These are phyloP conservation scores for Drosophila lini DNA, from an alignment of 1,140 invertebrate genomes.

Conservation along the genomic window DNA sequence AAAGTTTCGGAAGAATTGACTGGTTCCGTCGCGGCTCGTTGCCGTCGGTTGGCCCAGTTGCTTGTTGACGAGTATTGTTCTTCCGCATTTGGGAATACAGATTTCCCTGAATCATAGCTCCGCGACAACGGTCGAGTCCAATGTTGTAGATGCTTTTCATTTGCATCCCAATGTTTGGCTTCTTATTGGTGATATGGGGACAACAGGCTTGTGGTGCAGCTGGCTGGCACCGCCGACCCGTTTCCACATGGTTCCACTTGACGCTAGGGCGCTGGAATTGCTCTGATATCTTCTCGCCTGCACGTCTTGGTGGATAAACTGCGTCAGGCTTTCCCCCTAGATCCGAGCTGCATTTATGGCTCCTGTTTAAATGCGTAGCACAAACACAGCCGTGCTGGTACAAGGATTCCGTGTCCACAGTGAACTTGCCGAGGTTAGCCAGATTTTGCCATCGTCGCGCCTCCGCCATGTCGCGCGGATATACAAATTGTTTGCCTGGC, in stretches of 20 bases:
- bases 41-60: neutral
- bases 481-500: constrained; percentile 26
- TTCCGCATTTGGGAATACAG: neutral
- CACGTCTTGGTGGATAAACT: neutral
- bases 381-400: constrained; percentile 51
- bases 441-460: constrained; percentile 48
- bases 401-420: constrained; percentile 30
- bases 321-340: neutral
- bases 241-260: neutral
- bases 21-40: neutral
- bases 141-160: neutral
- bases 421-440: constrained; percentile 13
- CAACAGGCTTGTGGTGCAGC: too few relatives aligned
- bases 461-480: constrained; percentile 41
- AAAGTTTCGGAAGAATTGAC: neutral
- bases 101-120: constrained; percentile 1
- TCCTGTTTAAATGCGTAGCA: constrained; percentile 28
- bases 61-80: neutral
- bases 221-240: too few relatives aligned
- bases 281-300: neutral
- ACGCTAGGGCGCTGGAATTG: neutral
- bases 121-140: neutral
- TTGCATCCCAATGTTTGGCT: neutral
- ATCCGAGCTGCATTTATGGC: neutral
- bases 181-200: neutral